Evolutionary conservation across 2,888 invertebrate genomes (phyloP).

Genomic region (Junonia oenone): DNA sequence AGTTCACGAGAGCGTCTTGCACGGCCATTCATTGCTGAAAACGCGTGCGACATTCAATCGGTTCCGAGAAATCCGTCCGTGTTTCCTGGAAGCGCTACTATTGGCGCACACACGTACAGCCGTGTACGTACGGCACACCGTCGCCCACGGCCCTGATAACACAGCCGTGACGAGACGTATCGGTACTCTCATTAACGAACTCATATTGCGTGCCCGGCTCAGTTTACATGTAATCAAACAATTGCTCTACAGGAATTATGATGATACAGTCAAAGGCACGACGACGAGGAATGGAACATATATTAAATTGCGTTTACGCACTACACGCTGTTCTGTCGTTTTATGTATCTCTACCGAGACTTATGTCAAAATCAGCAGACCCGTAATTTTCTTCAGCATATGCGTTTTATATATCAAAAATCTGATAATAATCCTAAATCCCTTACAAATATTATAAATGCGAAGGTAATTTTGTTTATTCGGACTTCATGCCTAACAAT

Average conservation of each 20-base stretch:
- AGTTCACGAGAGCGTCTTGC: constrained; percentile 40
- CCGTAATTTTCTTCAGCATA: neutral
- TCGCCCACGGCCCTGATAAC: constrained; percentile 69
- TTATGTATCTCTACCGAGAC: constrained; percentile 28
- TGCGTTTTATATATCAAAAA: too few relatives aligned
- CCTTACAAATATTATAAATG: too few relatives aligned
- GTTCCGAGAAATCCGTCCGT: constrained; percentile 72
- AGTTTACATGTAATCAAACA: constrained; percentile 64
- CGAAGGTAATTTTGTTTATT: too few relatives aligned
- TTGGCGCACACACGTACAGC: constrained; percentile 54
- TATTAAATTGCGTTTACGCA: constrained; percentile 26
- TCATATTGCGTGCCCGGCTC: constrained; percentile 64
- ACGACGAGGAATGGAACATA: constrained; percentile 33
- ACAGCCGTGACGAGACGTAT: constrained; percentile 63
- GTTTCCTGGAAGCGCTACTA: constrained; percentile 77
- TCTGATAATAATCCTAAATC: too few relatives aligned
- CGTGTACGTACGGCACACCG: constrained; percentile 49
- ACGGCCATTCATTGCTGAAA: constrained; percentile 69
- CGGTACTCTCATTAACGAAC: constrained; percentile 68
- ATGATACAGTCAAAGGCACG: constrained; percentile 39
- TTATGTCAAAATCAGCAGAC: constrained; percentile 14
- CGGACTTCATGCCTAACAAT: too few relatives aligned
- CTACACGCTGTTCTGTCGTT: constrained; percentile 6
- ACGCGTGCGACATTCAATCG: constrained; percentile 65
- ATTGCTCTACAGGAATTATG: constrained; percentile 45